Percentiles rank a stretch among this genome's conserved stretches.
Conservation (phyloP, 1,140 invertebrate genomes). For the Macrobrachium nipponense region DNA sequence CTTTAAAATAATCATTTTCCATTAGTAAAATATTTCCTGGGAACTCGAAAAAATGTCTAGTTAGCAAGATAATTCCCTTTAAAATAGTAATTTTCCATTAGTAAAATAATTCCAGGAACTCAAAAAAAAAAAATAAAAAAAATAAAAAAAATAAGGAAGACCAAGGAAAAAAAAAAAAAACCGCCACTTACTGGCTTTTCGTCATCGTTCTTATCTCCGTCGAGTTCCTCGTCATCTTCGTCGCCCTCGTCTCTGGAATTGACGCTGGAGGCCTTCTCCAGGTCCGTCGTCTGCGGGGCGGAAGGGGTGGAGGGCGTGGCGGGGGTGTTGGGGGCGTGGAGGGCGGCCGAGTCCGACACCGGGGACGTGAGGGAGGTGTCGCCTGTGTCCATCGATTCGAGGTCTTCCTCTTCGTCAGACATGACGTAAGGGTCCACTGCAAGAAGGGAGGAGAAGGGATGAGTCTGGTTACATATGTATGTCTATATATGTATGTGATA, state of each 20-base stretch:
- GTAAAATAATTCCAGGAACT: no score
- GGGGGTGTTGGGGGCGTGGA: slow-evolving; percentile 65
- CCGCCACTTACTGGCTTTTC: slow-evolving; percentile 56
- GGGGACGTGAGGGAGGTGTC: slow-evolving; percentile 70
- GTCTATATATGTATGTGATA: no score
- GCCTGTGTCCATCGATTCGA: slow-evolving; percentile 69
- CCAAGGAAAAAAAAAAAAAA: no score
- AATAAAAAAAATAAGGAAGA: no score
- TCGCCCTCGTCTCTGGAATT: slow-evolving; percentile 66
- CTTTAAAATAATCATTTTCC: no score
- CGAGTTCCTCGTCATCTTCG: slow-evolving; percentile 65
- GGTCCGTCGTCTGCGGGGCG: slow-evolving; percentile 53
- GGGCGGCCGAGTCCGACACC: slow-evolving; percentile 70
- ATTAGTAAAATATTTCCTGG: no score
- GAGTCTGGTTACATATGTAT: neutral
- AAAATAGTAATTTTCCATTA: no score
- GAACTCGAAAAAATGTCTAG: no score
- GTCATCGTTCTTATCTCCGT: slow-evolving; percentile 57
- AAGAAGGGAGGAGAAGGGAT: neutral
- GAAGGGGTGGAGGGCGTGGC: slow-evolving; percentile 56
- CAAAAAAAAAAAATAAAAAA: no score
- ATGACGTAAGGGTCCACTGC: slow-evolving; percentile 57
- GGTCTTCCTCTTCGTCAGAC: slow-evolving; percentile 66
- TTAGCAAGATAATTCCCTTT: no score
- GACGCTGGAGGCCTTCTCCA: slow-evolving; percentile 65